These are phyloP conservation scores for Tympanuchus pallidicinctus DNA, from an alignment of 2,113 vertebrate species.

Conservation along the genomic window DNA sequence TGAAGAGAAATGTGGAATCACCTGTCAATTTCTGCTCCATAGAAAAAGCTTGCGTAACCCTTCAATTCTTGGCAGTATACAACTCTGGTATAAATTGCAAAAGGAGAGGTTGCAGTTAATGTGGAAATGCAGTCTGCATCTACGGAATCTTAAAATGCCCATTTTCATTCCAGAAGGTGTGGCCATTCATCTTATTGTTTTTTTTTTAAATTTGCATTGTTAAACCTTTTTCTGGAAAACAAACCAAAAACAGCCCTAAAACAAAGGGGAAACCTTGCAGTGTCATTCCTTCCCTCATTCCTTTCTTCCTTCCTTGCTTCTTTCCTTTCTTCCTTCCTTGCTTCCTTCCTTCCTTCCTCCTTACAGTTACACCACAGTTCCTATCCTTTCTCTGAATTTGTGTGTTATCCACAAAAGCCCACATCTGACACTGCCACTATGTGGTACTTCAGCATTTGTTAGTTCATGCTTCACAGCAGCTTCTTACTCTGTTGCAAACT, in stretches of 20 bases:
- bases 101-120: conserved; percentile 33
- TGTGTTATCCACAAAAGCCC: neutral
- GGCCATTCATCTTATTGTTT: conserved; percentile 29
- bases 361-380: neutral
- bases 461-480: neutral
- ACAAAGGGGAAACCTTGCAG: neutral
- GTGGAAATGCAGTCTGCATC: conserved; percentile 34
- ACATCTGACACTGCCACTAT: neutral
- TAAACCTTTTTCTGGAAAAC: neutral
- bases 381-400: neutral
- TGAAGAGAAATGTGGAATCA: conserved; percentile 33
- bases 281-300: neutral
- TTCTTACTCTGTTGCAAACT: neutral
- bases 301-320: neutral
- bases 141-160: conserved; percentile 23
- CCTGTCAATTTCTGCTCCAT: conserved; percentile 2
- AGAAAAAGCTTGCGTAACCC: conserved; percentile 16
- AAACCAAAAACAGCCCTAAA: neutral
- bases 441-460: conserved; percentile 23
- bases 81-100: conserved; percentile 30
- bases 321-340: neutral
- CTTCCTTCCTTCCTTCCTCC: neutral
- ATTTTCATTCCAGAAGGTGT: conserved; percentile 12
- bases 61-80: conserved; percentile 34
- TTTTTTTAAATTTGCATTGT: neutral